Conservation (phyloP, 1,140 invertebrate species). For the Micrasema minimum region DNA sequence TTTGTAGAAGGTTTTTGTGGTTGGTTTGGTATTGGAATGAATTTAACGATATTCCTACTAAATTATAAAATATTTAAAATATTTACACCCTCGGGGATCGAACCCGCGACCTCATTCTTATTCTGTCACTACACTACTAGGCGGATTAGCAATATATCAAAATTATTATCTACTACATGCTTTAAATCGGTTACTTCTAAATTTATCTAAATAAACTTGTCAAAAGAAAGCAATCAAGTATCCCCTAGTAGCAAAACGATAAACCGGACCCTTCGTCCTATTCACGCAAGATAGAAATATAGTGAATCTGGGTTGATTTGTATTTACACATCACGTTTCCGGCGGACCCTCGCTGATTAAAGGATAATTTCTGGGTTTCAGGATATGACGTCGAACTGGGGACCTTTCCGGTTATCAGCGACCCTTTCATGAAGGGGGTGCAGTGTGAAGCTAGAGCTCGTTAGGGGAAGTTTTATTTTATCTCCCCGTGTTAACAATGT, state of each 20-base stretch:
- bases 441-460: slow-evolving; percentile 14
- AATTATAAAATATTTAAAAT: too few species aligned
- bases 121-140: too few species aligned
- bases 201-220: background rate
- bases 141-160: too few species aligned
- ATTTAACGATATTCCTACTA: too few species aligned
- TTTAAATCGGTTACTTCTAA: too few species aligned
- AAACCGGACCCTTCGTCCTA: background rate
- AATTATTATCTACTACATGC: too few species aligned
- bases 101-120: too few species aligned
- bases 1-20: too few species aligned
- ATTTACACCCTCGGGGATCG: too few species aligned
- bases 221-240: background rate
- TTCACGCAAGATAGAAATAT: slow-evolving; percentile 20
- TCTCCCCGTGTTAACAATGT: slow-evolving; percentile 11
- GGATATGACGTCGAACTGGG: slow-evolving; percentile 35
- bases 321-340: slow-evolving; percentile 40
- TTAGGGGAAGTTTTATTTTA: slow-evolving; percentile 29
- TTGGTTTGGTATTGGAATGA: too few species aligned
- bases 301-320: slow-evolving; percentile 34
- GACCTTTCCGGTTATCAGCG: slow-evolving; percentile 34
- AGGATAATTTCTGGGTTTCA: slow-evolving; percentile 45
- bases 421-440: slow-evolving; percentile 21
- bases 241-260: background rate
- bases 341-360: slow-evolving; percentile 43